A percentile compares a stretch with the other conserved stretches of the same genome.
phyloP scores from a whole-genome alignment of 2,797 vertebrate species.

The Brachyalestes nurse region DNA sequence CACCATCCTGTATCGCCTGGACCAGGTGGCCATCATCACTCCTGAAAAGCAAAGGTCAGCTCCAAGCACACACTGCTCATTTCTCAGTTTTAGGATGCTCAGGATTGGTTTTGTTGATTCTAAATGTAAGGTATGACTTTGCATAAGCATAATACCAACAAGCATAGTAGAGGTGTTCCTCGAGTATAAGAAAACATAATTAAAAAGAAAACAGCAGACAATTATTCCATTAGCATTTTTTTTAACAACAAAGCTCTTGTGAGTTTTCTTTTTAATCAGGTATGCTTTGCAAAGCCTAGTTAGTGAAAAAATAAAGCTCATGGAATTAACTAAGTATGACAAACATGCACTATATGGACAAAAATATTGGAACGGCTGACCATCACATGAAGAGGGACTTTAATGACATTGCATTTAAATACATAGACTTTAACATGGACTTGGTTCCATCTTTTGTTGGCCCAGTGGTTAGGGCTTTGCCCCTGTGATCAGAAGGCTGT shows the following conservation, averaged over 20 bases:
- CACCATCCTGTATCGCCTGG: neutral
- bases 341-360: neutral
- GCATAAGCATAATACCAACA: neutral
- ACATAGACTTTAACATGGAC: too few species aligned
- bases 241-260: neutral
- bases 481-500: accelerated
- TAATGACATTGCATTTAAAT: too few species aligned
- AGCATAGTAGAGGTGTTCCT: neutral
- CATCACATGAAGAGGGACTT: too few species aligned
- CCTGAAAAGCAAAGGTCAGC: slow-evolving; percentile 3
- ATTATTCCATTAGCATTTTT: neutral
- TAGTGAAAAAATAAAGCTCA: neutral
- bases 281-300: neutral
- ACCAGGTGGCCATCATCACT: slow-evolving; percentile 1
- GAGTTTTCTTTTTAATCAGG: neutral
- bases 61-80: neutral
- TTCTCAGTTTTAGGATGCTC: neutral
- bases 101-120: neutral
- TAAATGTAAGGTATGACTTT: too few species aligned
- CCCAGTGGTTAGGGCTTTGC: too few species aligned
- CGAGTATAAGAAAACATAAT: neutral
- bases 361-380: too few species aligned
- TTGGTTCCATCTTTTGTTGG: too few species aligned
- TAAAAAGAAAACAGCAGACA: neutral
- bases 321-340: neutral